Evolutionary conservation across 1,140 invertebrate genomes (phyloP), one percentile per base, ranked within the genome.

Genomic region (Lepidurus arcticus): DNA sequence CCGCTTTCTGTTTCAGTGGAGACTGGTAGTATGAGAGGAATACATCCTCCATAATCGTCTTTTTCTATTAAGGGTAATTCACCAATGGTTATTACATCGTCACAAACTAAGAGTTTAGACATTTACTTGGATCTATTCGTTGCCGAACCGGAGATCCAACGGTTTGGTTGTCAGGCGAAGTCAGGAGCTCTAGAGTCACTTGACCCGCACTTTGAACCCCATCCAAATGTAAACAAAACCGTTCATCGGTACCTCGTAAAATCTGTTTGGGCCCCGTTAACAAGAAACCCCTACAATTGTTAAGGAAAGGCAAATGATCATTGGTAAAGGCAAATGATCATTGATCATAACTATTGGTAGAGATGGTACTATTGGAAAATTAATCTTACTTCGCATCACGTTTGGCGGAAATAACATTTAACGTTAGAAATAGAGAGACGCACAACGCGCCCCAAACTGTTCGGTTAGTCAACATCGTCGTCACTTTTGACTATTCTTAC

Each of bases 231-330:
- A 87, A 81, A 78, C 86, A 87, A 11, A 85, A 83, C 44, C 81
- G 84, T 76, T 86, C 85, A 7, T 82, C 84, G 73, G 85, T 83
- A 3, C 85, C 86, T 4, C 85, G 83, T 21, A 86, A 80, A 45
- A 87, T 81, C 45, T 82, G 81, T 76, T 85, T 85, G 3, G 87
- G 87, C 7, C 84, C 84, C 1, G 84, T 87, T 34, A 87, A 85
- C 7, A 87, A 81, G 75, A 87, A 87, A 74, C 86, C 86, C 42
- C 80, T 65, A 21, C 10, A 65, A 65, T n/a, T 7, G 7, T 65
- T 65, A 7, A 7, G 1, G 21, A 65, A 65, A 65, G 13, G n/a
- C n/a, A n/a, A n/a, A n/a, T n/a, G n/a, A n/a, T n/a, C n/a, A n/a
- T n/a, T n/a, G n/a, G n/a, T n/a, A n/a, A 24, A 24, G 24, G 24